These are phyloP conservation scores for Pachyuromys duprasi DNA, from an alignment of 2,797 vertebrate genomes.

Conservation along the genomic window DNA sequence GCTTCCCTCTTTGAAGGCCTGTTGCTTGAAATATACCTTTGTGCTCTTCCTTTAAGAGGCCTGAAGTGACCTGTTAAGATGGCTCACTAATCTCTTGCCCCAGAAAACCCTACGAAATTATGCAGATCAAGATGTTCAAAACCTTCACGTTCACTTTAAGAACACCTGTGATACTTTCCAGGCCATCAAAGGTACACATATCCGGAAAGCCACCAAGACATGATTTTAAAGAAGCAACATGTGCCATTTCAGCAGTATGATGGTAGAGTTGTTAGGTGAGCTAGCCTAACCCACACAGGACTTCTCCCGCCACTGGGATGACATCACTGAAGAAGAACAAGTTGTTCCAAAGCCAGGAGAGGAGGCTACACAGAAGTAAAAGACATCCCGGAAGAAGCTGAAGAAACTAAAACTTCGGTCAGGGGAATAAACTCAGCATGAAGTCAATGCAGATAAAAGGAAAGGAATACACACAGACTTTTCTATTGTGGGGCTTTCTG, in stretches of 20 bases:
- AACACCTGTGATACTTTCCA: neutral
- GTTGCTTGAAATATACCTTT: neutral
- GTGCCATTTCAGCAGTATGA: neutral
- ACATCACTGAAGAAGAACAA: neutral
- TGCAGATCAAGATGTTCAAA: neutral
- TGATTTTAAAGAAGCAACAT: neutral
- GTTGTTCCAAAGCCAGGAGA: neutral
- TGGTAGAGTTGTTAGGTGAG: neutral
- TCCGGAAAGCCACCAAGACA: neutral
- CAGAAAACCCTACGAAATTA: neutral
- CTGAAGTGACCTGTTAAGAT: neutral
- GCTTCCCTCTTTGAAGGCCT: neutral
- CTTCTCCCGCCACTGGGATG: neutral
- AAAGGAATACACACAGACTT: no score
- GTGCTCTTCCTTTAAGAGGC: neutral
- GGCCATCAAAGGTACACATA: neutral
- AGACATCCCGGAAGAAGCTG: neutral
- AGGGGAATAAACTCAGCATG: neutral
- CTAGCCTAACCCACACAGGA: neutral
- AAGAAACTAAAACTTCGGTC: neutral
- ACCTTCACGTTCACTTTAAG: neutral
- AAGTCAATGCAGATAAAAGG: neutral
- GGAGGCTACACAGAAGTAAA: neutral
- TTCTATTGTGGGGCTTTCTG: no score
- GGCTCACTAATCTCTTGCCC: neutral